Evolutionary conservation across 2,797 vertebrate species (phyloP).

Genomic region (Chaenodraco wilsoni): DNA sequence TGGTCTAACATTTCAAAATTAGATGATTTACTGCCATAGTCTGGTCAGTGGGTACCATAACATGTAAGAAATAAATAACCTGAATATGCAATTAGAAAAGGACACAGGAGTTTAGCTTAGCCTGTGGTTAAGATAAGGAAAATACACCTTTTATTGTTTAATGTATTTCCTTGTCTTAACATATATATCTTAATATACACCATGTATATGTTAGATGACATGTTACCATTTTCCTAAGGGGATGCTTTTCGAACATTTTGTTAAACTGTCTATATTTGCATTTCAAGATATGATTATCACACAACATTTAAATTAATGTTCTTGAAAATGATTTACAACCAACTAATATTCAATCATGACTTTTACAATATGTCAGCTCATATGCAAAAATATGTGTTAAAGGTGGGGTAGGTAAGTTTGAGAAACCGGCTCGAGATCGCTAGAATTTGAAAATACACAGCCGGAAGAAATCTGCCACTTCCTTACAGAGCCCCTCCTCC

Average conservation of each 20-base stretch:
- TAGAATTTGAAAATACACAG: too few species aligned
- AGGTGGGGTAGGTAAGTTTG: too few species aligned
- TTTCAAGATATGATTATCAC: neutral
- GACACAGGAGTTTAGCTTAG: neutral
- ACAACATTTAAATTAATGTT: neutral
- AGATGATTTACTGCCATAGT: too few species aligned
- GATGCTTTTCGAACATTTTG: neutral
- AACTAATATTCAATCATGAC: conserved; percentile 15
- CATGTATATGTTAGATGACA: too few species aligned
- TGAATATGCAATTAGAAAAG: neutral
- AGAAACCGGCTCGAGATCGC: too few species aligned
- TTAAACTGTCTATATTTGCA: conserved; percentile 7
- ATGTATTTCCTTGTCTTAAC: too few species aligned
- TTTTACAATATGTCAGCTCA: conserved; percentile 11
- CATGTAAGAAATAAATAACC: neutral
- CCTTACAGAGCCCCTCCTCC: too few species aligned
- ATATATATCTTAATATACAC: too few species aligned
- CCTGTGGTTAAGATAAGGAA: neutral
- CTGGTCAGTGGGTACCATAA: neutral
- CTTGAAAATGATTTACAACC: neutral
- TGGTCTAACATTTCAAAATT: too few species aligned
- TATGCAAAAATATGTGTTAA: conserved; percentile 4
- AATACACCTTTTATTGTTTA: too few species aligned
- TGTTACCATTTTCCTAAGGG: neutral
- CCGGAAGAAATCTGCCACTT: too few species aligned